Conservation (phyloP, 2,113 vertebrate genomes). For the Sitta europaea region DNA sequence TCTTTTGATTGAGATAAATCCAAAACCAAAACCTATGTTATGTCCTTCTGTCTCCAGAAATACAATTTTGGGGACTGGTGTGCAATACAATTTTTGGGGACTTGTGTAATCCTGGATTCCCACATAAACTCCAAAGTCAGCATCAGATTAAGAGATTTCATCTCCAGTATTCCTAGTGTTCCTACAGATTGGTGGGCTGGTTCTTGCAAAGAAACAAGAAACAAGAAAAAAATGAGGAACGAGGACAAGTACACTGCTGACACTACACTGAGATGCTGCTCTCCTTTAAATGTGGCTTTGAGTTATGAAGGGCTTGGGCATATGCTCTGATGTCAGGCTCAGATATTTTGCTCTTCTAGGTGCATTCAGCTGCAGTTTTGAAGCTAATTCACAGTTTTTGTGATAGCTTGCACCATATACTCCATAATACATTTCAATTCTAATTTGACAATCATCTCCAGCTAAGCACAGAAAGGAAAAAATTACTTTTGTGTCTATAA, state of each 20-base stretch:
- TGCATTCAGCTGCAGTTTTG: not conserved
- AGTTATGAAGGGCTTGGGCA: not conserved
- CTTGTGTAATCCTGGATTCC: not conserved
- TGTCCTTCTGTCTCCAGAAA: not conserved
- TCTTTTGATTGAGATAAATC: not conserved
- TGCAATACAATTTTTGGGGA: not conserved
- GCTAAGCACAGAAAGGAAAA: not conserved
- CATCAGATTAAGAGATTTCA: not conserved
- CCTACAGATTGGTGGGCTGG: not conserved
- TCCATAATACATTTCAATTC: not conserved
- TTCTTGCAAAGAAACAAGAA: not conserved
- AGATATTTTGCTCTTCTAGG: not conserved
- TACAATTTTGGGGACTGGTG: not conserved
- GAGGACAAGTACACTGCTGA: not conserved
- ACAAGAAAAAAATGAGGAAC: not conserved
- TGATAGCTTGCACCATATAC: not conserved
- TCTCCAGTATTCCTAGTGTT: not conserved
- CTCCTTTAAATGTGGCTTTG: not conserved
- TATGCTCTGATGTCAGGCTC: fast-evolving
- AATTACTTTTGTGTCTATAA: not conserved
- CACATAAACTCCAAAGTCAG: not conserved
- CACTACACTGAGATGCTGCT: fast-evolving
- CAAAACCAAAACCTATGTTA: not conserved
- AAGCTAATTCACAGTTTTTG: not conserved
- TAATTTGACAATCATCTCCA: not conserved